Conservation (phyloP, 1,140 invertebrate species). For the Muscidifurax raptorellus region DNA sequence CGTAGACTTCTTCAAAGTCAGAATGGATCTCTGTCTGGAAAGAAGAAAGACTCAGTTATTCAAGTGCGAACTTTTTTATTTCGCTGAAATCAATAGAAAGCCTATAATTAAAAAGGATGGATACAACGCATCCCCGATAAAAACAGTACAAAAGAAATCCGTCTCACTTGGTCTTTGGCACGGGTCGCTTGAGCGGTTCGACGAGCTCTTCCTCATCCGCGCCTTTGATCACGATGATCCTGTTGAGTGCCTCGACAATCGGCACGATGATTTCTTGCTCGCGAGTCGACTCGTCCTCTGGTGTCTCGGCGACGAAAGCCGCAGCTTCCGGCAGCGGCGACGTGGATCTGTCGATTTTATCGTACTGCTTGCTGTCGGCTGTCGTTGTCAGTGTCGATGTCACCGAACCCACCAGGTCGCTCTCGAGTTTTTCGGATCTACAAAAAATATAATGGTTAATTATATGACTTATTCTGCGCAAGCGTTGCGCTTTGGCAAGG, state of each 20-base stretch:
- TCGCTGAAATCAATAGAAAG: background rate
- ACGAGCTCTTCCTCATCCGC: background rate
- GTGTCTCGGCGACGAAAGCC: background rate
- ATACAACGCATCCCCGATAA: background rate
- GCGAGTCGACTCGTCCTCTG: background rate
- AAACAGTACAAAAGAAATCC: background rate
- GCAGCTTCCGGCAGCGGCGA: background rate
- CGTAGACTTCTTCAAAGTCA: background rate
- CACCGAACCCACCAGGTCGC: slow-evolving; percentile 7
- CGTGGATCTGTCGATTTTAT: slow-evolving; percentile 11
- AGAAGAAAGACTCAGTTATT: background rate
- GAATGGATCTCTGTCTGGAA: slow-evolving; percentile 22
- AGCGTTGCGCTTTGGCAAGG: background rate
- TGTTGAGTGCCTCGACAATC: slow-evolving; percentile 50
- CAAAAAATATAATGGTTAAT: background rate
- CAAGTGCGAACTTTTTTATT: background rate
- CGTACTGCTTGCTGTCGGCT: background rate
- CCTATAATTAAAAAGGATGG: background rate
- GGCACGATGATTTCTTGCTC: slow-evolving; percentile 52
- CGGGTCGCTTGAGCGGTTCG: background rate
- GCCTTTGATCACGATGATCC: slow-evolving; percentile 44
- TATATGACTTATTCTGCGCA: background rate
- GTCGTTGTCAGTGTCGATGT: background rate
- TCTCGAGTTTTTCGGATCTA: slow-evolving; percentile 2
- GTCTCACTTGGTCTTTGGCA: background rate